phyloP scores from a whole-genome alignment of 2,888 invertebrate genomes.

The Drosophila siamana region DNA sequence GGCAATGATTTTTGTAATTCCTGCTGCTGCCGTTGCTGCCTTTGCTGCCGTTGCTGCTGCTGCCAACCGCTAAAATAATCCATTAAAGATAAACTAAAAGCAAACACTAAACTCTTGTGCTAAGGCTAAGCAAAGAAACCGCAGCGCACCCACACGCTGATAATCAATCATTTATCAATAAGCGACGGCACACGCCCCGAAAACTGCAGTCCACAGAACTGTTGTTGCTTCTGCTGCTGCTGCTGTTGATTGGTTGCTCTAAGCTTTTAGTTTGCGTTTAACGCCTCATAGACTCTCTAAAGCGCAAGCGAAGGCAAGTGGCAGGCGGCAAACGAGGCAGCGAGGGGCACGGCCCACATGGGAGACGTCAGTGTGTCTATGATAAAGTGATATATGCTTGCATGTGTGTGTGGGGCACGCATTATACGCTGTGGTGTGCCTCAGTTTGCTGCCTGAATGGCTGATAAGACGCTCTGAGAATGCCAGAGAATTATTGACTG shows the following conservation, averaged over 20 bases:
- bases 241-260: slow-evolving; percentile 56
- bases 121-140: slow-evolving; percentile 67
- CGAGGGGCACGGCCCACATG: slow-evolving; percentile 43
- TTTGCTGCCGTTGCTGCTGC: slow-evolving; percentile 34
- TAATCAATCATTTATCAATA: slow-evolving; percentile 80
- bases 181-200: slow-evolving; percentile 70
- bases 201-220: slow-evolving; percentile 50
- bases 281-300: slow-evolving; percentile 76
- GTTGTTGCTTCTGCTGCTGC: slow-evolving; percentile 25
- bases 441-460: slow-evolving; percentile 47
- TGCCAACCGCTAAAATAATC: slow-evolving; percentile 76
- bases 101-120: slow-evolving; percentile 77
- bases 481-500: slow-evolving; percentile 35
- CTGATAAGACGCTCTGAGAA: slow-evolving; percentile 53
- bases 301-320: slow-evolving; percentile 39
- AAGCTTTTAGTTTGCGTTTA: slow-evolving; percentile 80
- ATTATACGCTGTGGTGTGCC: slow-evolving; percentile 58
- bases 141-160: slow-evolving; percentile 70
- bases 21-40: slow-evolving; percentile 12
- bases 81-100: slow-evolving; percentile 79
- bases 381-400: slow-evolving; percentile 60
- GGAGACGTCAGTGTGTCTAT: slow-evolving; percentile 55
- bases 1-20: slow-evolving; percentile 62
- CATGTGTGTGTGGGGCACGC: slow-evolving; percentile 50
- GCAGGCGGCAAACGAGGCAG: too few relatives aligned